Conservation (phyloP, 2,888 invertebrate genomes). For the Temnothorax ravouxi region DNA sequence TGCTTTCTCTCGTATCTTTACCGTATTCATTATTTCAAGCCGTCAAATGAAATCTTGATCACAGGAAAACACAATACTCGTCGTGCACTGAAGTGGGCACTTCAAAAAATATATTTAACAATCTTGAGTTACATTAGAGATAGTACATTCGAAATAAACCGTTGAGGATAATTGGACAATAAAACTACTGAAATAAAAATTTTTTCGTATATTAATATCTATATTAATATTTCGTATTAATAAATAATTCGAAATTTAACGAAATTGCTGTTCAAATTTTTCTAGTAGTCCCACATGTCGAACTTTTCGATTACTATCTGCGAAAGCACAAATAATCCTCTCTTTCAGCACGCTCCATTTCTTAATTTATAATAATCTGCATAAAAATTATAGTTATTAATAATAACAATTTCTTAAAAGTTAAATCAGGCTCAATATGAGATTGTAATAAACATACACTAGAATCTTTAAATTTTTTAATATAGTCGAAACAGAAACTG, state of each 20-base stretch:
- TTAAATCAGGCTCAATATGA: too few species aligned
- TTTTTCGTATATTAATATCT: neutral
- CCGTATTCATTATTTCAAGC: conserved; percentile 27
- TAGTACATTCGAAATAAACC: neutral
- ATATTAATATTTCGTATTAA: conserved; percentile 18
- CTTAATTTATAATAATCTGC: conserved; percentile 82
- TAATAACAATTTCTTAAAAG: neutral
- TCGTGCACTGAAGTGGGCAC: conserved; percentile 56
- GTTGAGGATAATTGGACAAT: neutral
- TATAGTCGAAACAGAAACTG: neutral
- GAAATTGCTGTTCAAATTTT: neutral
- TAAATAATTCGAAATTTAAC: neutral
- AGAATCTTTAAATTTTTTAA: neutral
- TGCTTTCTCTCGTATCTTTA: conserved; percentile 63
- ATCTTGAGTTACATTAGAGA: neutral
- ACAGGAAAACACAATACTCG: conserved; percentile 13
- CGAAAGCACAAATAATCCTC: conserved; percentile 9
- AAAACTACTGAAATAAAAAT: neutral
- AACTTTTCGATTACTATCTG: neutral
- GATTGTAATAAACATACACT: neutral
- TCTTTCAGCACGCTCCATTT: conserved; percentile 77
- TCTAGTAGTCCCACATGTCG: neutral
- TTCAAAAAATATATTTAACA: conserved; percentile 54
- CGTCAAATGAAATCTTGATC: neutral
- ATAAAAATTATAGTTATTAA: conserved; percentile 39